Conservation (phyloP, 53 echinoderm and acorn worm species). For the Zoroaster sp. region DNA sequence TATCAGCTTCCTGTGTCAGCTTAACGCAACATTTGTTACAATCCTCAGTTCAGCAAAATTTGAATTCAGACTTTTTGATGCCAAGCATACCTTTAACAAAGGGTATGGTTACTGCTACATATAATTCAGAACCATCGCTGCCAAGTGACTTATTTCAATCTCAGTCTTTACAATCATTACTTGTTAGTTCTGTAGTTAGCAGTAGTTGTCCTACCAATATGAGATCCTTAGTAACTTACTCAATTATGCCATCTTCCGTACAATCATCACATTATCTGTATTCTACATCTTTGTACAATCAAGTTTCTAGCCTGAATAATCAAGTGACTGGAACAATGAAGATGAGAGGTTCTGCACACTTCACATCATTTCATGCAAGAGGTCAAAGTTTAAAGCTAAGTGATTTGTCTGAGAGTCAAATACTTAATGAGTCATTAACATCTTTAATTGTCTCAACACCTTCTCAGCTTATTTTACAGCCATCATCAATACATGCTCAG, state of each 20-base stretch:
- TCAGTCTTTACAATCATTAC: background rate
- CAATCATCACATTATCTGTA: background rate
- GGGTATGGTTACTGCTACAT: background rate
- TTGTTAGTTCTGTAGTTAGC: background rate
- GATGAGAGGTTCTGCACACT: background rate
- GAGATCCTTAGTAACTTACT: too few species aligned
- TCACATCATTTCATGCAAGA: background rate
- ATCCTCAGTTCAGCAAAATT: too few species aligned
- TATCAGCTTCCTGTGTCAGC: background rate
- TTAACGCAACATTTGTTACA: background rate
- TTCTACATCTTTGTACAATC: background rate
- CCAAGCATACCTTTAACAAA: background rate
- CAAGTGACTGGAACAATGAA: background rate
- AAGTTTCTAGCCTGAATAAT: background rate
- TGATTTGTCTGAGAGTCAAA: background rate
- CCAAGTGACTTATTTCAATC: background rate
- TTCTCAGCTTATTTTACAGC: background rate
- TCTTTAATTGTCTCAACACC: background rate
- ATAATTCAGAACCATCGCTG: background rate
- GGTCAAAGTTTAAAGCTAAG: background rate
- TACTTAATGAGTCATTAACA: background rate
- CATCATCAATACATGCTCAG: background rate
- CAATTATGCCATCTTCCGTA: background rate
- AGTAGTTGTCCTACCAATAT: background rate
- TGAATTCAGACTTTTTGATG: too few species aligned